phyloP scores from a whole-genome alignment of 2,797 vertebrate species.

The Spinibarbus caldwelli region DNA sequence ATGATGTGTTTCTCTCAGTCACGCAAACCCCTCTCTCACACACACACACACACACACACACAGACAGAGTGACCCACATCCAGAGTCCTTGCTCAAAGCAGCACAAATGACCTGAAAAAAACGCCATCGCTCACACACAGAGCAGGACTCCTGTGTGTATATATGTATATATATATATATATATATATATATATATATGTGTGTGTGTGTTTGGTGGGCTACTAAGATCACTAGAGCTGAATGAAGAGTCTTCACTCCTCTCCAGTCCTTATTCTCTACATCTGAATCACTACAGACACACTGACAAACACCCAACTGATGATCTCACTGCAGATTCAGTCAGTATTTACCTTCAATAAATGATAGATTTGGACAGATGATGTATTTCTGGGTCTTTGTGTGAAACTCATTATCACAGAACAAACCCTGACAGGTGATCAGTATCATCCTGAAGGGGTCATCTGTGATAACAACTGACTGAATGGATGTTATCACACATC shows the following conservation, averaged over 20 bases:
- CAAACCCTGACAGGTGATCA: background rate
- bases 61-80: background rate
- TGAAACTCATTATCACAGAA: background rate
- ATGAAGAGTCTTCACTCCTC: background rate
- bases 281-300: background rate
- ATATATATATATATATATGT: background rate
- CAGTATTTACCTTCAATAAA: background rate
- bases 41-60: background rate
- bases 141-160: background rate
- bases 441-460: background rate
- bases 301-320: background rate
- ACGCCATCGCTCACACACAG: background rate
- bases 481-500: background rate
- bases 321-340: background rate
- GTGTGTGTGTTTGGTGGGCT: background rate
- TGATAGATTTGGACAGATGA: background rate
- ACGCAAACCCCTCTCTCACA: background rate
- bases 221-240: background rate
- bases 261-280: background rate
- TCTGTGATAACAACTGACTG: too few species aligned
- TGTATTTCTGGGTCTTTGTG: background rate
- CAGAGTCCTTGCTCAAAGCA: background rate
- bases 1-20: background rate
- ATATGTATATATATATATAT: background rate
- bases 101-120: background rate